Base-by-base conservation (phyloP, 2,888 invertebrate species). In the Cyclophora albipunctata region DNA sequence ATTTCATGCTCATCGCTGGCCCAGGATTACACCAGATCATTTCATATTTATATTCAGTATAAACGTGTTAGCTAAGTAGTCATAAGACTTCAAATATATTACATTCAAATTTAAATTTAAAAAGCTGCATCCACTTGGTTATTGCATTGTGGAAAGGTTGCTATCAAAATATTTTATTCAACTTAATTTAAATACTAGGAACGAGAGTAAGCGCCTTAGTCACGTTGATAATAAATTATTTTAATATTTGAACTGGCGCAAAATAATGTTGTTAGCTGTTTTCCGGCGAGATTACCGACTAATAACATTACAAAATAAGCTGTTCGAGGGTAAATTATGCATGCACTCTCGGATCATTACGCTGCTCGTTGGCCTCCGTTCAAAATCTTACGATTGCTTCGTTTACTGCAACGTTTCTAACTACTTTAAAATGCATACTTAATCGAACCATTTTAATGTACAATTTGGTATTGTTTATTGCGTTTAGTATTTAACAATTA, bases 301-400 rank as follows among this genome's bases (percentile, higher is more conserved):
- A 88, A 88, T 86, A 84, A 86, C 84, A 84, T 88, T 82, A 86
- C 84, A 83, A 81, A 86, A 84, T 84, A 84, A 83, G 84, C 86
- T 82, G 76, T 82, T 81, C 79, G 82, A 73, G 72, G 76, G 73
- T 87, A 85, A 88, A 88, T 88, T 88, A 88, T 88, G 88, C 87
- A 88, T 87, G 78, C 82, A 79, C 75, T 86, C 77, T 75, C 87
- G 88, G 84, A 81, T 87, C 88, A 88, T 87, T 88, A 88, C 87
- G 86, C 67, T 73, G 71, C 66, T 66, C 64, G 75, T 72, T 78
- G 76, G 78, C 81, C 78, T 63, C 72, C 54, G 75, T 71, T 81
- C 79, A 78, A 78, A 78, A 75, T 77, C 76, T 78, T 80, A 73
- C 71, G 73, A 74, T 69, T 67, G 71, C 73, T 64, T 63, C 59